phyloP scores from a whole-genome alignment of 2,888 invertebrate species.

The Meiosimyza decipiens region DNA sequence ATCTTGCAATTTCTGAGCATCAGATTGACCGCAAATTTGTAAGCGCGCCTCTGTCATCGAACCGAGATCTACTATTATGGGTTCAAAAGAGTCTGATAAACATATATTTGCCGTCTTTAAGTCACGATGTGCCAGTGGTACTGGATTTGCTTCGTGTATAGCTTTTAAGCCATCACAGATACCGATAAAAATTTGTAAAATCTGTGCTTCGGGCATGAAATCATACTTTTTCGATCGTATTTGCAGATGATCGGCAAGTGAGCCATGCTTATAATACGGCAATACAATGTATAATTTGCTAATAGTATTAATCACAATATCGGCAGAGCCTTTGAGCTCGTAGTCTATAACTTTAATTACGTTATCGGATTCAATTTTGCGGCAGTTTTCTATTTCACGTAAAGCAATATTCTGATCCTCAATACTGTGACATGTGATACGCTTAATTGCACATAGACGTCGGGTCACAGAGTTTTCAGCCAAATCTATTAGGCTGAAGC shows the following conservation, averaged over 20 bases:
- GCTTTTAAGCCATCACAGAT: conserved; percentile 80
- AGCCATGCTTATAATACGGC: conserved; percentile 83
- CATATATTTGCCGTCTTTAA: conserved; percentile 88
- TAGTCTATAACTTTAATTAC: conserved; percentile 80
- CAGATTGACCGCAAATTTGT: conserved; percentile 74
- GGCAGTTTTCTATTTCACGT: conserved; percentile 80
- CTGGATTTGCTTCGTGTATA: conserved; percentile 78
- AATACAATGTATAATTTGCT: conserved; percentile 80
- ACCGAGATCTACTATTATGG: conserved; percentile 87
- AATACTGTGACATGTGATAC: conserved; percentile 82
- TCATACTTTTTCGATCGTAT: conserved; percentile 71
- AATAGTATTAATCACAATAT: conserved; percentile 75
- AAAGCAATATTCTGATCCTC: conserved; percentile 80
- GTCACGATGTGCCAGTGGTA: conserved; percentile 84
- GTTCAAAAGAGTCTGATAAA: conserved; percentile 75
- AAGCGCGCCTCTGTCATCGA: conserved; percentile 75
- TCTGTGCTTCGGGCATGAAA: conserved; percentile 73
- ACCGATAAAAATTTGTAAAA: conserved; percentile 77
- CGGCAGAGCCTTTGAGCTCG: conserved; percentile 73
- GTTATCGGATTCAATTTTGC: conserved; percentile 77
- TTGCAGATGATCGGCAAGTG: conserved; percentile 77
- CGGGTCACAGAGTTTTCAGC: conserved; percentile 76
- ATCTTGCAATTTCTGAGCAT: conserved; percentile 80
- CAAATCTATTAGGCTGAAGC: conserved; percentile 83
- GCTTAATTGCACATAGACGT: conserved; percentile 80